phyloP scores from a whole-genome alignment of 2,113 vertebrate species.

The Gallinago media region DNA sequence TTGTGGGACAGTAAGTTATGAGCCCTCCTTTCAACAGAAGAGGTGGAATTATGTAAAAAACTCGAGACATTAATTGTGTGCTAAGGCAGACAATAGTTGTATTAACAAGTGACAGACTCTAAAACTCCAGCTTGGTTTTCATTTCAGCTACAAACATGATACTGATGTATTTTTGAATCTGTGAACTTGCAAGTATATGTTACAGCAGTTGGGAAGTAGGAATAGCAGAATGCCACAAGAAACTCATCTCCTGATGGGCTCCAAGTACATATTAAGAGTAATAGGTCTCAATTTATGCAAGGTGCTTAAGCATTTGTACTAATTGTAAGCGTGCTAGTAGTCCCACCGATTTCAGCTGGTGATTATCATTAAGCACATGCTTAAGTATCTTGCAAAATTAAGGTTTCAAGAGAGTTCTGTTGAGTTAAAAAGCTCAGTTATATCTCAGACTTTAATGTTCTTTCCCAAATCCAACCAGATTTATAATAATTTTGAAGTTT shows the following conservation, averaged over 20 bases:
- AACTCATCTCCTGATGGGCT: not conserved
- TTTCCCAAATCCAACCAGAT: not conserved
- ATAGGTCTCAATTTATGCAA: not conserved
- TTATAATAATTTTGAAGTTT: not conserved
- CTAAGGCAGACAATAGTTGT: not conserved
- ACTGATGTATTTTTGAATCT: not conserved
- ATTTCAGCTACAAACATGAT: not conserved
- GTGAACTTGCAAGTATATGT: not conserved
- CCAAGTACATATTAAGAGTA: not conserved
- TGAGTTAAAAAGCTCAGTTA: conserved; percentile 15
- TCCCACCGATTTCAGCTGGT: not conserved
- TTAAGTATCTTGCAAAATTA: conserved; percentile 1
- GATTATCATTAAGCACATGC: conserved; percentile 26
- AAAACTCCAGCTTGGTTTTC: not conserved
- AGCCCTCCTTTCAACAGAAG: not conserved
- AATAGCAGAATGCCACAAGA: not conserved
- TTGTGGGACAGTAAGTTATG: not conserved
- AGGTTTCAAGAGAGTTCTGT: not conserved
- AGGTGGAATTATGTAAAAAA: not conserved
- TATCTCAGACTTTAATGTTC: not conserved
- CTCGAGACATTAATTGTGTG: not conserved
- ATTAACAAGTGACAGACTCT: not conserved
- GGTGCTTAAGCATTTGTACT: not conserved
- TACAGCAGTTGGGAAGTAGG: not conserved
- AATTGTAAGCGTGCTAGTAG: not conserved